Evolutionary conservation across 2,113 vertebrate genomes (phyloP).

Genomic region (Narcine bancroftii): DNA sequence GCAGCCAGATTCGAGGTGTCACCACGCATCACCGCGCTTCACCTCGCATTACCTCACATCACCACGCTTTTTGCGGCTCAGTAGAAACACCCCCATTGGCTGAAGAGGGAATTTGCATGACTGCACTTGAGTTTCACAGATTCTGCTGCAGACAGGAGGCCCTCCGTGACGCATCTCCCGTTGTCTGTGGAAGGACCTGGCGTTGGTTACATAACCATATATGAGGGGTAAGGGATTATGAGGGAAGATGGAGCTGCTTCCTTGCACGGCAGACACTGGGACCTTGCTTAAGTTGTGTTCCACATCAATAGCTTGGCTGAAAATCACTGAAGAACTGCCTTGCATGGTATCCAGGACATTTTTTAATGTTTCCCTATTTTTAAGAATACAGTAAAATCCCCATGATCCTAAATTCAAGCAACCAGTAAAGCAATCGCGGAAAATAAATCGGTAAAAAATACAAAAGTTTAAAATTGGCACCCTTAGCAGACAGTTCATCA

Average conservation of each 20-base stretch:
- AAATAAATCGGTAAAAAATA: too few relatives aligned
- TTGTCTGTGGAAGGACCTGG: not conserved
- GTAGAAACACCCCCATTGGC: too few relatives aligned
- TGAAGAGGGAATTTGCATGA: not conserved
- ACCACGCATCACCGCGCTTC: too few relatives aligned
- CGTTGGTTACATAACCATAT: not conserved
- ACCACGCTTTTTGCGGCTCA: too few relatives aligned
- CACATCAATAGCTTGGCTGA: not conserved
- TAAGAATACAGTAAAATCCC: too few relatives aligned
- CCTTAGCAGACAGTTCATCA: too few relatives aligned
- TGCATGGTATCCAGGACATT: not conserved
- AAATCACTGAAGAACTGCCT: not conserved
- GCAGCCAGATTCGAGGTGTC: too few relatives aligned
- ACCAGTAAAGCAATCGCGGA: too few relatives aligned
- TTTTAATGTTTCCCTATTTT: too few relatives aligned
- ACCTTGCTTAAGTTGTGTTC: not conserved
- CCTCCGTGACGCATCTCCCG: not conserved
- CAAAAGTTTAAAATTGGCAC: too few relatives aligned
- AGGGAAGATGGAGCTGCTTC: not conserved
- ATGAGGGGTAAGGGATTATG: not conserved
- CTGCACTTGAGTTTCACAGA: slow-evolving; percentile 6
- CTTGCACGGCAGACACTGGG: not conserved
- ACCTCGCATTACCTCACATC: too few relatives aligned
- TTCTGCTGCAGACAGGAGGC: not conserved
- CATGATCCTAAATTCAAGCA: too few relatives aligned